phyloP scores from a whole-genome alignment of 2,113 vertebrate genomes.

The Sinocyclocheilus maitianheensis region DNA sequence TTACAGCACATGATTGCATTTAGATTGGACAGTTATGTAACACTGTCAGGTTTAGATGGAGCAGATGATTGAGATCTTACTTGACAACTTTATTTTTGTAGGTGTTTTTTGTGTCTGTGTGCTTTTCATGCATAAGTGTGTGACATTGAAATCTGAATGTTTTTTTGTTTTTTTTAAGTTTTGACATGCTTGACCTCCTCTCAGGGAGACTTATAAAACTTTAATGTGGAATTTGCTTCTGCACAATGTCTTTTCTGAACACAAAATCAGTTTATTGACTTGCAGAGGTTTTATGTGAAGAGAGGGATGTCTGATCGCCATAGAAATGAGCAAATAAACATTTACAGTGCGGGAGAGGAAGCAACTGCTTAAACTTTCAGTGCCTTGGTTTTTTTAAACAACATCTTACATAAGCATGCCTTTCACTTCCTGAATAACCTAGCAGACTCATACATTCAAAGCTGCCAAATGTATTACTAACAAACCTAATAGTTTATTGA shows the following conservation, averaged over 20 bases:
- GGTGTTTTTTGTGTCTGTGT: background rate
- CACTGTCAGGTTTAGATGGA: background rate
- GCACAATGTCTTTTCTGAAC: background rate
- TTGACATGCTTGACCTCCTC: background rate
- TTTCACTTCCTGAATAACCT: background rate
- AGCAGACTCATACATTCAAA: background rate
- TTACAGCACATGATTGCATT: background rate
- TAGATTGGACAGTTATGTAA: background rate
- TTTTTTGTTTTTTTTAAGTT: background rate
- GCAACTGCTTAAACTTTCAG: background rate
- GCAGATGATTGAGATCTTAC: background rate
- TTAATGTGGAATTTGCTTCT: slow-evolving; percentile 5
- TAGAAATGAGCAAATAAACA: slow-evolving; percentile 11
- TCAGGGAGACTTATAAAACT: background rate
- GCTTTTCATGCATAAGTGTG: background rate
- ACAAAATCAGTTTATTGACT: slow-evolving; percentile 8
- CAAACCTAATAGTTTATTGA: slow-evolving; percentile 1
- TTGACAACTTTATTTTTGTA: background rate
- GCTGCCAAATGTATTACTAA: background rate
- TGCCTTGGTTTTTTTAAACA: background rate
- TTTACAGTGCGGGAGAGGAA: background rate
- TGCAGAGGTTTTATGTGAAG: background rate
- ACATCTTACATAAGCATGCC: background rate
- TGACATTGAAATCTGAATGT: background rate
- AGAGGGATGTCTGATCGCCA: background rate